Base-by-base conservation (phyloP, 2,888 invertebrate species). In the Morpho helenor region DNA sequence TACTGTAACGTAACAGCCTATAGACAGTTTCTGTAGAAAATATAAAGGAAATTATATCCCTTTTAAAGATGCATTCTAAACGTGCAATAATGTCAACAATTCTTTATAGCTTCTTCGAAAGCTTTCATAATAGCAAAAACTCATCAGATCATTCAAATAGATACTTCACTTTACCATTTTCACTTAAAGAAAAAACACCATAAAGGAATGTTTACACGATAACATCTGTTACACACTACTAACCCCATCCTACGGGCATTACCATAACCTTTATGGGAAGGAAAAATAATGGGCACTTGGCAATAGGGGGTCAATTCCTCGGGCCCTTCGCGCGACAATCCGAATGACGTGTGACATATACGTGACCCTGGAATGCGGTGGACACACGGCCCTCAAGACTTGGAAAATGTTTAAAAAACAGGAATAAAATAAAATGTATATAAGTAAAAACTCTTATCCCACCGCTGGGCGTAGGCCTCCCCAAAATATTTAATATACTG, bases 301-400 rank as follows among this genome's bases (percentile, higher is more conserved):
- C 73, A 73, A 68, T 63, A 69, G 65, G 69, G 84, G 86, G 85
- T 84, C 84, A 84, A 80, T 75, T 68, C 65, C 62, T 59, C 61
- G 60, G 60, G 66, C 75, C 78, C 77, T 76, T 8, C 72, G 66
- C 83, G 90, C 86, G 87, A 83, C 86, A 82, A 76, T 79, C 77
- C 74, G 79, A 85, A 89, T 87, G 88, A 89, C 82, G 85, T 85
- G 90, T 87, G 89, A 89, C 88, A 86, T 71, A 73, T 77, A 85
- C 88, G 86, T 85, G 87, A 76, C 75, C 70, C 76, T 60, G 62
- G 64, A 61, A 65, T 51, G 49, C 50, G 49, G 44, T 58, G 43
- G 67, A 70, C 65, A 68, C 65, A 83, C 61, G 51, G 71, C 0
- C 7, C 8, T 7, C 3, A 9, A 5, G 60, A 46, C 31, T 31